Percentiles rank a stretch among this genome's conserved stretches.
Conservation (phyloP, 2,113 vertebrate genomes). For the Siphamia tubifer region DNA sequence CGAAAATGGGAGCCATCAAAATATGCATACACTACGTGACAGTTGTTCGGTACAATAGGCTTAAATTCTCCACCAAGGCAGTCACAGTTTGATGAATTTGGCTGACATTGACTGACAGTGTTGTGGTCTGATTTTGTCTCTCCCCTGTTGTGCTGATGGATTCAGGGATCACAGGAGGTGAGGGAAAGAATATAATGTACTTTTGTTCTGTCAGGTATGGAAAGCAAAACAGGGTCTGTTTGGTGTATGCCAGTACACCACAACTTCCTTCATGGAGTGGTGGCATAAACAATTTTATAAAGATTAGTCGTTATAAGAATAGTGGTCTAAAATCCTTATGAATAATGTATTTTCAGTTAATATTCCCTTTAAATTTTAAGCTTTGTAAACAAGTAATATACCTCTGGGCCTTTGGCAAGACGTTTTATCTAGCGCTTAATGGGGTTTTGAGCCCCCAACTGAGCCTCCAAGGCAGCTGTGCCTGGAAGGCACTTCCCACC, state of each 20-base stretch:
- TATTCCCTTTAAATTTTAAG: too few species aligned
- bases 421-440: too few species aligned
- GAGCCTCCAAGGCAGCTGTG: too few species aligned
- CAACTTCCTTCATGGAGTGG: neutral
- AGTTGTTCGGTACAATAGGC: neutral
- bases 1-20: neutral
- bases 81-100: slow-evolving; percentile 34
- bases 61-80: slow-evolving; percentile 17
- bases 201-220: slow-evolving; percentile 5
- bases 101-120: slow-evolving; percentile 46
- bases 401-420: too few species aligned
- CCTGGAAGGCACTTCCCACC: too few species aligned
- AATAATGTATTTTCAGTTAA: too few species aligned
- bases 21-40: neutral
- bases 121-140: slow-evolving; percentile 27
- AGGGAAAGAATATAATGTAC: slow-evolving; percentile 21
- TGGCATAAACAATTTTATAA: too few species aligned
- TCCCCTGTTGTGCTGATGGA: slow-evolving; percentile 21
- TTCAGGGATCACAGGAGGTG: slow-evolving; percentile 36
- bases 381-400: too few species aligned
- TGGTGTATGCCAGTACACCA: neutral
- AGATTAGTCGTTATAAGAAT: too few species aligned
- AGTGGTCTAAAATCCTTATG: too few species aligned
- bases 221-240: neutral
- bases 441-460: too few species aligned